Percentiles rank a stretch among this genome's conserved stretches.
Conservation (phyloP, 35 echinoderm and acorn worm species). For the Lytechinus variegatus region DNA sequence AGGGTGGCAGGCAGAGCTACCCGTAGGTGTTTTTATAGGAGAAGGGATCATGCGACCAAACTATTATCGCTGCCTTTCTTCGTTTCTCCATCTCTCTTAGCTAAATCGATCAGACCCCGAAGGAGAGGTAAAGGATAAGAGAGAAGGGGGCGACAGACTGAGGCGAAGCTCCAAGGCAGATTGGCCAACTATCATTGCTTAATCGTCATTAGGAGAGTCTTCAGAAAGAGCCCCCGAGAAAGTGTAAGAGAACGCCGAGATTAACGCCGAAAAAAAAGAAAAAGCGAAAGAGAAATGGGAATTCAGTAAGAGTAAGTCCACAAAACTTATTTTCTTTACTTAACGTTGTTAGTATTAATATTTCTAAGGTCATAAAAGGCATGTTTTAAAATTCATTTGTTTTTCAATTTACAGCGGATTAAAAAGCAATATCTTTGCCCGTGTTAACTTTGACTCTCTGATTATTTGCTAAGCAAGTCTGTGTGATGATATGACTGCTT, state of each 20-base stretch:
- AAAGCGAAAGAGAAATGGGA: not conserved
- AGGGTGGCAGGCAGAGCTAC: not conserved
- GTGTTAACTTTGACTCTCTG: not conserved
- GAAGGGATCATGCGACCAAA: slow-evolving; percentile 49
- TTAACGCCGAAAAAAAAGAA: slow-evolving; percentile 10
- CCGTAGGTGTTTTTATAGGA: slow-evolving; percentile 49
- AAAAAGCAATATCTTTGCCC: not conserved
- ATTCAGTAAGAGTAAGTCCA: slow-evolving; percentile 22
- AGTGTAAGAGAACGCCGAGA: slow-evolving; percentile 31
- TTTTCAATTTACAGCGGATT: not conserved
- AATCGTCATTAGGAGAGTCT: slow-evolving; percentile 48
- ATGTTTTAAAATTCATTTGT: not conserved
- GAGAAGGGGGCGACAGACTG: not conserved
- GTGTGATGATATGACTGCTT: not conserved
- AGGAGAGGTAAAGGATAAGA: slow-evolving; percentile 13
- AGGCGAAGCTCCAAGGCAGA: slow-evolving; percentile 49
- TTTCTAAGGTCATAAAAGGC: not conserved
- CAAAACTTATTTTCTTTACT: not conserved
- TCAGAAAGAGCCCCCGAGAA: slow-evolving; percentile 9
- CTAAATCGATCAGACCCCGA: slow-evolving; percentile 39
- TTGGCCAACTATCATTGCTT: slow-evolving; percentile 15
- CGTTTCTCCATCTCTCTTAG: slow-evolving; percentile 9
- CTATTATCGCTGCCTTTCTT: slow-evolving; percentile 34
- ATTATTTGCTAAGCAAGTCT: not conserved
- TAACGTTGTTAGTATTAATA: slow-evolving; percentile 28